Base-by-base conservation (phyloP, 2,888 invertebrate genomes). In the Syritta pipiens region DNA sequence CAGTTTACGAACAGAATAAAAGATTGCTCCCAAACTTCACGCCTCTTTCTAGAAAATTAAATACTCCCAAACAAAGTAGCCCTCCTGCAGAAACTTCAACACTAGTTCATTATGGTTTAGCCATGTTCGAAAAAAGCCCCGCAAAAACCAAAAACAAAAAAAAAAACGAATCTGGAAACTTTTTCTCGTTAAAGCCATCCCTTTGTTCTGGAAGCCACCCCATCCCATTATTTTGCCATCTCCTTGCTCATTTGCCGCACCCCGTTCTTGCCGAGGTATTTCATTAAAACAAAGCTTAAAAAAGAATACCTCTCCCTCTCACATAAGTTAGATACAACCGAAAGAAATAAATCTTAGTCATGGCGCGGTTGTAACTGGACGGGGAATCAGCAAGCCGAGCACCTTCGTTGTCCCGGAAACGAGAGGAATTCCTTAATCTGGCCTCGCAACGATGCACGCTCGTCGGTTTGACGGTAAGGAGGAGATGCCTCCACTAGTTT, bases 281-380 rank as follows among this genome's bases (percentile, higher is more conserved):
- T 75, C 75, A 76, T 76, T 69, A 55, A 63, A 60, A 49, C n/a
- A 60, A 68, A 42, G 17, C 44, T 51, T 28, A 53, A 60, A 46
- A 10, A 55, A 42, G 3, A 51, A 22, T 28, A 26, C n/a, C 24
- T 10, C 22, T 5, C 17, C 44, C 10, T 19, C 14, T 40, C 20
- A 17, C 24, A 32, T 44, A 32, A 74, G 40, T 60, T 44, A 32
- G 32, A 48, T 65, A 24, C 63, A 46, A 60, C 42, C 19, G 14
- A 65, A 65, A 65, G 65, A 65, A 65, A 71, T 77, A 77, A 71
- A 77, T 77, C 77, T 65, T 40, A 37, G 26, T 40, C 51, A 22
- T 26, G 42, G 32, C 14, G 22, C 12, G 1, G 5, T 30, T 40
- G 24, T 10, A n/a, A 4, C 22, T n/a, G 48, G 48, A 42, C 67